phyloP scores from a whole-genome alignment of 2,888 invertebrate species.

The Metacarcinus magister region DNA sequence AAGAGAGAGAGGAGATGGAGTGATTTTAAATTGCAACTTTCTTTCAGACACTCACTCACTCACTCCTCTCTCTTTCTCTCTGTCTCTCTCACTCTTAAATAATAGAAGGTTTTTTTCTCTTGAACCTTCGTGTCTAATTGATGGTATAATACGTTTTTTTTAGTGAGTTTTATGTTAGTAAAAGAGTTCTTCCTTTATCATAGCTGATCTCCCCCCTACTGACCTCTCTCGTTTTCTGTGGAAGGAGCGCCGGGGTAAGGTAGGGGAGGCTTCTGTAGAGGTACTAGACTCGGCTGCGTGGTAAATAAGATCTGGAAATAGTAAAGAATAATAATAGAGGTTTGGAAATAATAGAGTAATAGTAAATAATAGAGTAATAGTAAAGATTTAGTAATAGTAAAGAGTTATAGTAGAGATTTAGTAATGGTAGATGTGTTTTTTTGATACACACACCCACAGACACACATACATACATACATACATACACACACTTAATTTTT shows the following conservation, averaged over 20 bases:
- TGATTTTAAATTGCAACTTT: not conserved
- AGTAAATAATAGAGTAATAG: no score
- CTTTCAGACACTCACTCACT: conserved; percentile 61
- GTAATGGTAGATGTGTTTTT: not conserved
- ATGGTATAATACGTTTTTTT: not conserved
- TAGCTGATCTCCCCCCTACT: conserved; percentile 69
- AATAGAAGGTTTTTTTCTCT: not conserved
- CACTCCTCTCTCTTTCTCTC: conserved; percentile 50
- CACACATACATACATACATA: no score
- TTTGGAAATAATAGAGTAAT: not conserved
- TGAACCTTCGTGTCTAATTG: no score
- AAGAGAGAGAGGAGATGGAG: not conserved
- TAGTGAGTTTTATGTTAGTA: conserved; percentile 52
- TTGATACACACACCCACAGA: no score
- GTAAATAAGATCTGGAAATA: conserved; percentile 78
- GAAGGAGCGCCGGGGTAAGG: conserved; percentile 78
- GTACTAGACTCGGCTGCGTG: conserved; percentile 81
- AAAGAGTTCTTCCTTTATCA: conserved; percentile 74
- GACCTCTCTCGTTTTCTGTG: conserved; percentile 80
- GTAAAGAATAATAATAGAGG: not conserved
- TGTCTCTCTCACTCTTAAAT: not conserved
- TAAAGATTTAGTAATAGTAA: no score
- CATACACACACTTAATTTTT: not conserved
- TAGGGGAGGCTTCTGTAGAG: conserved; percentile 78
- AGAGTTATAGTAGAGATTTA: not conserved